These are phyloP conservation scores for Zosterops hypoxanthus DNA, from an alignment of 2,113 vertebrate genomes.

Conservation along the genomic window DNA sequence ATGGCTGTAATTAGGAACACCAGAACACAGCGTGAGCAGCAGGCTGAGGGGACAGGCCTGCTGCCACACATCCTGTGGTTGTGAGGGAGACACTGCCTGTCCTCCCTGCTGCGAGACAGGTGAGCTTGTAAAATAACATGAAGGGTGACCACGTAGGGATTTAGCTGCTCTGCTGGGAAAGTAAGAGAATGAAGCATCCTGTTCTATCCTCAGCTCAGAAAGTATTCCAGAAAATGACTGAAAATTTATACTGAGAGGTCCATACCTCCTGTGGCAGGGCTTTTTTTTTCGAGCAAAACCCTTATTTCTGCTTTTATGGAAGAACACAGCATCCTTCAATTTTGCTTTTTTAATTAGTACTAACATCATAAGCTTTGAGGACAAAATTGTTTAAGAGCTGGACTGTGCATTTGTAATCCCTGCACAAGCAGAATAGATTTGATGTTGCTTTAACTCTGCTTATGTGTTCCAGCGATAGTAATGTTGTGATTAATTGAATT, in stretches of 20 bases:
- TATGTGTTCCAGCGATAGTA: not conserved
- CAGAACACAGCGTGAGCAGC: not conserved
- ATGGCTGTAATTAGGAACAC: not conserved
- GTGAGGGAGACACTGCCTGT: not conserved
- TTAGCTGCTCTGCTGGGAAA: not conserved
- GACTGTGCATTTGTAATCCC: not conserved
- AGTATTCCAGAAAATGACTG: not conserved
- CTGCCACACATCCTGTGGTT: not conserved
- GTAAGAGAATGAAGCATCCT: not conserved
- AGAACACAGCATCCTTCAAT: not conserved
- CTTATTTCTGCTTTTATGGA: not conserved
- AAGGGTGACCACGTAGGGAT: not conserved
- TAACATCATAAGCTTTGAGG: not conserved
- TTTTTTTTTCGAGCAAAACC: not conserved
- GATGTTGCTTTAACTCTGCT: not conserved
- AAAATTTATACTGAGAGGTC: not conserved
- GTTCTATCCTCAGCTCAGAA: not conserved
- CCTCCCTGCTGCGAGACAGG: not conserved
- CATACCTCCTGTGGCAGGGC: not conserved
- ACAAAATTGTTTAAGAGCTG: not conserved
- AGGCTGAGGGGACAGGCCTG: not conserved
- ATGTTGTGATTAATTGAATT: not conserved
- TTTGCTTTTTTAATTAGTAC: not conserved
- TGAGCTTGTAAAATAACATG: not conserved
- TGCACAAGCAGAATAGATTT: not conserved